phyloP scores from a whole-genome alignment of 2,888 invertebrate species.

The Ectemnius continuus region DNA sequence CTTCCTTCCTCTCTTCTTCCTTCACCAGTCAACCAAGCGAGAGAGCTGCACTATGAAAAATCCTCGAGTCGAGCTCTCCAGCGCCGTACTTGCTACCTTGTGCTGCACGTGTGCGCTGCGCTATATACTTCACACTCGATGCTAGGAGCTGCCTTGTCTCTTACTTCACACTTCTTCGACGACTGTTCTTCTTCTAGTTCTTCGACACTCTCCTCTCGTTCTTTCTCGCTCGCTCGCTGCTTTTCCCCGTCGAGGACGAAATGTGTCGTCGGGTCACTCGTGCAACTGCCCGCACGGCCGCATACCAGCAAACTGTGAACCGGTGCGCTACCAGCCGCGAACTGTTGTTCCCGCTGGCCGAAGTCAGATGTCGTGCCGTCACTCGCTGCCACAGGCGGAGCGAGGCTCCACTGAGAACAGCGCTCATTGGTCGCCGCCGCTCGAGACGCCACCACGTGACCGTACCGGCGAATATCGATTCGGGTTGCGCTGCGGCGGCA shows the following conservation, averaged over 20 bases:
- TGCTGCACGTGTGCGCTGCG: too few relatives aligned
- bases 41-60: too few relatives aligned
- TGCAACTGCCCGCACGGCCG: conserved; percentile 78
- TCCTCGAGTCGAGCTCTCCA: too few relatives aligned
- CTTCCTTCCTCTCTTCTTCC: neutral
- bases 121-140: too few relatives aligned
- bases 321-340: conserved; percentile 72
- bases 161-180: too few relatives aligned
- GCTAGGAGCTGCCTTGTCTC: too few relatives aligned
- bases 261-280: conserved; percentile 72
- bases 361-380: conserved; percentile 62
- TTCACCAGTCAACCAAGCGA: neutral
- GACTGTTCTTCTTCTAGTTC: too few relatives aligned
- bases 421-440: conserved; percentile 73
- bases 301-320: conserved; percentile 69
- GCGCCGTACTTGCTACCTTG: too few relatives aligned
- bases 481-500: conserved; percentile 88
- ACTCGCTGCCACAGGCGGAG: conserved; percentile 59
- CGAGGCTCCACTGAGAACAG: conserved; percentile 37
- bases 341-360: conserved; percentile 64
- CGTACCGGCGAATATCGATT: conserved; percentile 84
- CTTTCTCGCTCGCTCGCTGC: conserved; percentile 3
- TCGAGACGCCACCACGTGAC: conserved; percentile 79
- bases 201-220: too few relatives aligned
- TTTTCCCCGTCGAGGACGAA: conserved; percentile 28